A percentile compares a stretch with the other conserved stretches of the same genome.
Conservation (phyloP, 2,888 invertebrate genomes). For the Emmelina monodactyla region DNA sequence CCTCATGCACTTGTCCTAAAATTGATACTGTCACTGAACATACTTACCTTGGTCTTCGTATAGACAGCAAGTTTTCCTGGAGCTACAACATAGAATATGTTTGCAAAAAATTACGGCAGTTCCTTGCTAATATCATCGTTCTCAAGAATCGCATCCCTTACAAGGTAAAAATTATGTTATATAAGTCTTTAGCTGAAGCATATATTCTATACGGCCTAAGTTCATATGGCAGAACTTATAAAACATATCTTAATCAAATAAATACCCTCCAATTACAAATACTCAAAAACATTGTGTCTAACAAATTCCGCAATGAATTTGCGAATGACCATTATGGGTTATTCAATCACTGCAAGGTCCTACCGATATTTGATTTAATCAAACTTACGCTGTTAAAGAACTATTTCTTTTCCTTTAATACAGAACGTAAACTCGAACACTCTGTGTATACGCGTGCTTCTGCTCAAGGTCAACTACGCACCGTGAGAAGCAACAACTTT, state of each 20-base stretch:
- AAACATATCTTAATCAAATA: neutral
- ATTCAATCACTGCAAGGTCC: neutral
- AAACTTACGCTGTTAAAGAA: neutral
- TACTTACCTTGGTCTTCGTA: neutral
- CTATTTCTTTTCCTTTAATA: neutral
- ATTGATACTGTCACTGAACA: neutral
- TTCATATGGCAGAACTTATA: neutral
- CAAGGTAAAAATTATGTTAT: constrained; percentile 1
- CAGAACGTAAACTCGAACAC: neutral
- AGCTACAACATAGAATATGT: neutral
- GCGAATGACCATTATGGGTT: neutral
- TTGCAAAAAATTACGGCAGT: constrained; percentile 2
- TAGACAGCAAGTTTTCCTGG: neutral
- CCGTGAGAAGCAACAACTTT: too few relatives aligned
- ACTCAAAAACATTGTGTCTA: too few relatives aligned
- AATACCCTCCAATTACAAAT: too few relatives aligned
- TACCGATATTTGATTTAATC: neutral
- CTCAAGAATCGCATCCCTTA: constrained; percentile 1
- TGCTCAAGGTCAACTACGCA: too few relatives aligned
- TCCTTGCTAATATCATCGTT: neutral
- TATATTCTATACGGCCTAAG: constrained; percentile 1
- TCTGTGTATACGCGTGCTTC: neutral
- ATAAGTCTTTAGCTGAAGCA: constrained; percentile 2
- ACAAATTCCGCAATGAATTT: neutral
- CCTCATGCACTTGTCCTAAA: too few relatives aligned